Base-by-base conservation (phyloP, 2,113 vertebrate genomes). In the Chaenocephalus aceratus region DNA sequence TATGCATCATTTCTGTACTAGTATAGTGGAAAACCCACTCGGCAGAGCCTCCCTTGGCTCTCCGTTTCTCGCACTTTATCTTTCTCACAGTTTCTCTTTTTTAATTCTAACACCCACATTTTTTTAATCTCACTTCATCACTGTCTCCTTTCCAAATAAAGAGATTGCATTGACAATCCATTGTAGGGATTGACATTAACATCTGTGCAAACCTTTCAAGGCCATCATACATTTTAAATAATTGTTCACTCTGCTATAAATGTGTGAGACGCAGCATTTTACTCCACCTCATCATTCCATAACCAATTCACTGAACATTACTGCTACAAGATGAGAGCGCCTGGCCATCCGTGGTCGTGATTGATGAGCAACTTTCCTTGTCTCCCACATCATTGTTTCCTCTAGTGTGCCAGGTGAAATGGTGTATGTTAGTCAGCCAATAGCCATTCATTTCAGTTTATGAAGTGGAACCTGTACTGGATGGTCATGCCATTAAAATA, bases 1-100 rank as follows among this genome's bases (percentile, higher is more conserved):
- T 86, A 92, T 94, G 92, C 82, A 91, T 94, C 90, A 93, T 89
- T 93, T 92, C 88, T 87, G 88, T 78, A 72, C 69, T 78, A 83
- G 73, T 83, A 57, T 59, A 86, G 78, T 78, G 75, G 87, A 79
- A 91, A 88, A 85, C 78, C 85, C 82, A 83, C 64, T 78, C 69
- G 16, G 78, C 75, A 87, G 83, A 88, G 72, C 67, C 69, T 79
- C 69, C 72, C 41, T 73, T 23, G 46, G 80, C 68, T 76, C 41
- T 68, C 46, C 9, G 14, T 69, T 13, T 72, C 71, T 80, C 62
- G 83, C 46, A 46, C 46, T 80, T 52, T 45, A 36, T 69, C 59
- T 41, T 21, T 76, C 48, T 44, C 61, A 63, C 51, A 30, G 30
- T 36, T 7, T 62, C 23, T 41, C 5, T 41, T 66, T 41, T 69